phyloP scores from a whole-genome alignment of 2,888 invertebrate species.

The Cosmia trapezina region DNA sequence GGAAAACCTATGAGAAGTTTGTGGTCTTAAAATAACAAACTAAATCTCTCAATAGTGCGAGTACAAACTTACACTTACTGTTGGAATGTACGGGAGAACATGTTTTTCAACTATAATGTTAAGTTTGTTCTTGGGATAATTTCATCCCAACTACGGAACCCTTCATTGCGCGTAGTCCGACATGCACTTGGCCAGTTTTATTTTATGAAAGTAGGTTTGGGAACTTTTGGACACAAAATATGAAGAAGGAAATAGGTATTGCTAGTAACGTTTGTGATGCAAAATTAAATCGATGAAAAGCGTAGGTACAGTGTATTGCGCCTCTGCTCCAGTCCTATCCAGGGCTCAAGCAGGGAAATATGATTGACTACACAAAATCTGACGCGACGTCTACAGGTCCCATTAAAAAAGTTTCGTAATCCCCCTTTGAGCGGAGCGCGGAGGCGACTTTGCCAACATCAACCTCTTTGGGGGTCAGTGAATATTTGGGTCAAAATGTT shows the following conservation, averaged over 20 bases:
- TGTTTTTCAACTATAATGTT: too few species aligned
- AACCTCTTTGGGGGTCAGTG: constrained; percentile 41
- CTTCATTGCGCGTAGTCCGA: too few species aligned
- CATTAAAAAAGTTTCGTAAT: constrained; percentile 41
- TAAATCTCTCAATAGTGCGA: too few species aligned
- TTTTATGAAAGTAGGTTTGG: not conserved
- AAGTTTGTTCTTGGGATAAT: too few species aligned
- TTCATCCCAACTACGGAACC: too few species aligned
- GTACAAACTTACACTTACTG: too few species aligned
- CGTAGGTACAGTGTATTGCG: not conserved
- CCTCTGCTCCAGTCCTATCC: not conserved
- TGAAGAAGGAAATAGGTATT: not conserved
- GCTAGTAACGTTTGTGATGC: not conserved
- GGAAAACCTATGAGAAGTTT: too few species aligned
- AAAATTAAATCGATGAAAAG: not conserved
- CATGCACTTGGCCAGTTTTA: too few species aligned
- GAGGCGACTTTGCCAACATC: constrained; percentile 42
- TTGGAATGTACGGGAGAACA: too few species aligned
- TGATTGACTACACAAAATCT: constrained; percentile 18
- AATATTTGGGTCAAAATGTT: constrained; percentile 48
- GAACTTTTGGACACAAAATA: not conserved
- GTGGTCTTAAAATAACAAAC: too few species aligned
- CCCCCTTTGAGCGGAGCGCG: constrained; percentile 32
- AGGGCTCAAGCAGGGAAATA: not conserved
- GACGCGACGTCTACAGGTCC: constrained; percentile 6